phyloP scores from a whole-genome alignment of 2,113 vertebrate species.

The Diphyllodes magnificus region DNA sequence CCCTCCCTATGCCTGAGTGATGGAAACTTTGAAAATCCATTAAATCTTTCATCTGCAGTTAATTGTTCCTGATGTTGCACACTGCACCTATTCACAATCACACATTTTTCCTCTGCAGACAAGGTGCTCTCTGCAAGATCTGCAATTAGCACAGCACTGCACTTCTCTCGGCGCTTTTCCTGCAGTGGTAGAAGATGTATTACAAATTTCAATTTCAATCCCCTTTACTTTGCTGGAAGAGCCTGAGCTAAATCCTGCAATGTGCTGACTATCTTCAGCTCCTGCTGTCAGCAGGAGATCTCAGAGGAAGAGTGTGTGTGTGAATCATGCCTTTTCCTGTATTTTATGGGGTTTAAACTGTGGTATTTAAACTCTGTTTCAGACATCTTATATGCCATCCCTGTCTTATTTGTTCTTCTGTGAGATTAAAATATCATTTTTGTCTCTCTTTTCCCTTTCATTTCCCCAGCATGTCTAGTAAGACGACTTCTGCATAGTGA shows the following conservation, averaged over 20 bases:
- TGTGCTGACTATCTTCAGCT: neutral
- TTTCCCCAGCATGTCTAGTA: neutral
- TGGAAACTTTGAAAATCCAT: slow-evolving; percentile 38
- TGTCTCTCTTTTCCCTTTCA: neutral
- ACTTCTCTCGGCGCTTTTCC: neutral
- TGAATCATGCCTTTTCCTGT: slow-evolving; percentile 10
- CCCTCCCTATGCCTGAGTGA: slow-evolving; percentile 10
- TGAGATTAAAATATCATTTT: neutral
- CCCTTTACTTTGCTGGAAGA: neutral
- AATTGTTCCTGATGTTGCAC: slow-evolving; percentile 3
- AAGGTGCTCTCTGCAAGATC: neutral
- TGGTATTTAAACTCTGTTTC: neutral
- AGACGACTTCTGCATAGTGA: neutral
- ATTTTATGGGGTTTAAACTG: neutral
- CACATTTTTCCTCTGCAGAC: neutral
- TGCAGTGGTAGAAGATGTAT: neutral
- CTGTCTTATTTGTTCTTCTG: neutral
- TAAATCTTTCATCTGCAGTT: slow-evolving; percentile 38
- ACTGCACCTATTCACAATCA: slow-evolving; percentile 14
- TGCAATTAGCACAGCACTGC: neutral
- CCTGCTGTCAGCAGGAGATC: neutral
- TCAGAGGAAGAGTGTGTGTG: neutral
- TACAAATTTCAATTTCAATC: neutral
- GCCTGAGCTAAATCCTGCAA: slow-evolving; percentile 5
- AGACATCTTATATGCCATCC: neutral